A percentile compares a stretch with the other conserved stretches of the same genome.
These are phyloP conservation scores for Cantharis flavilabris DNA, from an alignment of 2,888 invertebrate species.

Conservation along the genomic window DNA sequence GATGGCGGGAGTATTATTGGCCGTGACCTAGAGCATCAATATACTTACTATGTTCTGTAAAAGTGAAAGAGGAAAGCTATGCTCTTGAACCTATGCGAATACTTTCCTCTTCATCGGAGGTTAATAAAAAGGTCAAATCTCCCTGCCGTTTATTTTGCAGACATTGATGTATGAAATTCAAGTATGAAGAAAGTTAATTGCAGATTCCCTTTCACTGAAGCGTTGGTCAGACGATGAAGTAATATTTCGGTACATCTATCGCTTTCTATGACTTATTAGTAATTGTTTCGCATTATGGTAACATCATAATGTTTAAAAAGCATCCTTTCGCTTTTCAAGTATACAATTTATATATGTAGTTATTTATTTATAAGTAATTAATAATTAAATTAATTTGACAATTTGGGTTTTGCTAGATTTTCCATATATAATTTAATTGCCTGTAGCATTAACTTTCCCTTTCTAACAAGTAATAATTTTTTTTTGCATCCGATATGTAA, in stretches of 20 bases:
- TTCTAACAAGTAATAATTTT: background rate
- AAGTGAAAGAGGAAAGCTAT: slow-evolving; percentile 34
- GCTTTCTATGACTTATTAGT: slow-evolving; percentile 20
- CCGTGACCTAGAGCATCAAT: slow-evolving; percentile 36
- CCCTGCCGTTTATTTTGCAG: background rate
- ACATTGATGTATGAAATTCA: slow-evolving; percentile 24
- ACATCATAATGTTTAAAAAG: background rate
- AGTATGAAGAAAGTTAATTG: slow-evolving; percentile 34
- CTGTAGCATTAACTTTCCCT: background rate
- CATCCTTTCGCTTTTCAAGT: background rate
- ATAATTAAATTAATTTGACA: background rate
- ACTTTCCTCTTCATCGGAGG: slow-evolving; percentile 29
- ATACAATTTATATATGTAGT: background rate
- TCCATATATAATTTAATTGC: background rate
- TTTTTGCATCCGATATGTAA: background rate
- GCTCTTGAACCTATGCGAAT: slow-evolving; percentile 27
- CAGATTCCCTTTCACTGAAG: slow-evolving; percentile 35
- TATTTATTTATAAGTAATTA: background rate
- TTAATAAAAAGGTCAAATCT: slow-evolving; percentile 6
- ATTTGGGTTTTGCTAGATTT: background rate
- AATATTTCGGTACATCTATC: slow-evolving; percentile 33
- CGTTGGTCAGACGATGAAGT: slow-evolving; percentile 27
- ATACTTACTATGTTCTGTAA: background rate
- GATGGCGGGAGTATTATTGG: slow-evolving; percentile 31
- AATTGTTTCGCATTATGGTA: background rate